Base-by-base conservation (phyloP, 2,113 vertebrate species). In the Erythrocercus mccallii region DNA sequence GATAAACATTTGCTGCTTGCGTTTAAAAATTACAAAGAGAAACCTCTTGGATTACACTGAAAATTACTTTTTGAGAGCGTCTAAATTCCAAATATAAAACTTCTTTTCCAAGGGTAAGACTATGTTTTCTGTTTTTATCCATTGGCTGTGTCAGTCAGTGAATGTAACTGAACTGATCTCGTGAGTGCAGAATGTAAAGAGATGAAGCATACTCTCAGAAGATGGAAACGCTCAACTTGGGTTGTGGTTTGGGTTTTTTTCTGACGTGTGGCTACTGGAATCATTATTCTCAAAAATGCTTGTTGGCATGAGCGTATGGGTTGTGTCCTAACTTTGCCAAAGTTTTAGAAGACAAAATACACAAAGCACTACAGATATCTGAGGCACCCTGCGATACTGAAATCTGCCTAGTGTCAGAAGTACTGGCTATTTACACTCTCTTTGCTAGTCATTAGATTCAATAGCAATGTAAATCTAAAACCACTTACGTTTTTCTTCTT, bases 401-500 rank as follows among this genome's bases (percentile, higher is more conserved):
- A 56, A 20, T 44, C 30, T 51, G 62, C 27, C 45, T 31, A 20
- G 7, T 37, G 2, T 77, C 47, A 73, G 42, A 42, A 31, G 3
- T 3, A 10, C 12, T 73, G 30, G 12, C 27, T 57, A 25, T 42
- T 91, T 85, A 79, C 33, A 51, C 2, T 42, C 12, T 71, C 48
- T 62, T 47, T 47, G 42, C 16, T 51, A 71, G 33, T 70, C 9
- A 35, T 30, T 47, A 72, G 25, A 65, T 72, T 80, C 6, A 89
- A 12, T 13, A 87, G 27, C 10, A 72, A 77, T 7, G 8, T 42
- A 82, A 93, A 94, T 37, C 33, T 69, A 38, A 65, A 47, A 90
- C 81, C 72, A 99, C 99, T 99, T 87, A 99, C 99, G 7, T 98
- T 97, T 97, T 99, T 99, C 93, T 99, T 99, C 95, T 96, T 99